Percentiles rank a stretch among this genome's conserved stretches.
phyloP scores from a whole-genome alignment of 2,888 invertebrate genomes.

The Eupelmus urozonus region DNA sequence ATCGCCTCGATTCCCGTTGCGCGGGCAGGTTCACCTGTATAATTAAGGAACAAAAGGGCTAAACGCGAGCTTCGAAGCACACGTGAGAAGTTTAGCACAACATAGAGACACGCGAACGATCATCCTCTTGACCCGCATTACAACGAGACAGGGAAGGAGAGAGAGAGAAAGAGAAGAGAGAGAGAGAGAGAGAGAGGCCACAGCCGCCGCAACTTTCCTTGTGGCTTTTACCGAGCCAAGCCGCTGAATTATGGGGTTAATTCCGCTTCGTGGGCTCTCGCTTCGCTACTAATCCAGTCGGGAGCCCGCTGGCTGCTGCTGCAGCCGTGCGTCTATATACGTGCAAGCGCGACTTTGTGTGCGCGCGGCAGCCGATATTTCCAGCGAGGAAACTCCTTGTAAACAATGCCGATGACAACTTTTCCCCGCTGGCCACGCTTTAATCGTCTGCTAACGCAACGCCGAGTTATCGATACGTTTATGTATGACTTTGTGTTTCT shows the following conservation, averaged over 20 bases:
- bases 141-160: conserved; percentile 8
- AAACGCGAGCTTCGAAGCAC: not conserved
- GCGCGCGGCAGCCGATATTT: conserved; percentile 58
- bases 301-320: conserved; percentile 50
- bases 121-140: conserved; percentile 49
- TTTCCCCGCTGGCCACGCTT: not conserved
- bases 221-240: conserved; percentile 61
- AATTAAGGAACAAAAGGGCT: not conserved
- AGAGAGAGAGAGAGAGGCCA: not conserved
- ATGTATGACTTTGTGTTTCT: no score
- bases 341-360: not conserved
- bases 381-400: conserved; percentile 39
- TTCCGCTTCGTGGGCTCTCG: conserved; percentile 57
- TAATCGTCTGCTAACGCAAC: no score
- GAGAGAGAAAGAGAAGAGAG: not conserved
- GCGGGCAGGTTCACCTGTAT: not conserved
- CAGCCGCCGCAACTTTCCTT: conserved; percentile 57
- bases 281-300: conserved; percentile 57
- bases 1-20: not conserved
- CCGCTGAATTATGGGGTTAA: conserved; percentile 63
- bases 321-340: not conserved
- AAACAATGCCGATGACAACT: conserved; percentile 38
- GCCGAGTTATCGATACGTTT: no score
- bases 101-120: conserved; percentile 25
- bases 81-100: conserved; percentile 7